Conservation (phyloP, 2,113 vertebrate species). For the Lanius collurio region DNA sequence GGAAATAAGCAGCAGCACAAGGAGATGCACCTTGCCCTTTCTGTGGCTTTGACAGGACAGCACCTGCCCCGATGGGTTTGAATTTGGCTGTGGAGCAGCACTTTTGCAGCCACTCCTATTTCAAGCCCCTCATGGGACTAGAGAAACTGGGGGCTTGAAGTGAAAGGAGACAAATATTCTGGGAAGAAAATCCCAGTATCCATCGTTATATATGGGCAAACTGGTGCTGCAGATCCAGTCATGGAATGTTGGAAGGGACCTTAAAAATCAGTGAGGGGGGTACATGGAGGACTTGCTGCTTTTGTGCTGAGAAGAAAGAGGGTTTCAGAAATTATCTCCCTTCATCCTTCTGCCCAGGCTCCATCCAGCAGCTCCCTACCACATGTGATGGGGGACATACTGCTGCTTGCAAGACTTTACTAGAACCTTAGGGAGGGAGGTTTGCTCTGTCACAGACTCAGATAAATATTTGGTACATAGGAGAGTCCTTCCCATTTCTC, state of each 20-base stretch:
- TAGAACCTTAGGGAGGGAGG: background rate
- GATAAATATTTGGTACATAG: background rate
- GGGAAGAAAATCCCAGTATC: background rate
- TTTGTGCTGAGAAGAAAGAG: background rate
- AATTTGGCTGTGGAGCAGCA: fast-evolving
- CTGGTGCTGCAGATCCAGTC: too few relatives aligned
- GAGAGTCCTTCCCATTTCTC: background rate
- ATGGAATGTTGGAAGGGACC: background rate
- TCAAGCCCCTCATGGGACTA: background rate
- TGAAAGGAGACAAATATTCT: background rate
- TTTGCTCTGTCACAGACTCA: background rate
- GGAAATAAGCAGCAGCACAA: too few relatives aligned
- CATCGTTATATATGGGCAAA: fast-evolving
- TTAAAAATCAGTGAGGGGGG: too few relatives aligned
- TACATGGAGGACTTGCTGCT: background rate
- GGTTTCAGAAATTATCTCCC: background rate
- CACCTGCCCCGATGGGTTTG: fast-evolving
- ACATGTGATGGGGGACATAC: fast-evolving
- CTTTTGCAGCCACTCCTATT: background rate
- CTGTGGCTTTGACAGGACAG: background rate
- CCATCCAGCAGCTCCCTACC: background rate
- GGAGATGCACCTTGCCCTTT: too few relatives aligned
- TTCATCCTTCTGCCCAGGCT: background rate
- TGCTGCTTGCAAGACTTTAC: background rate
- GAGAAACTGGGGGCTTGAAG: background rate